phyloP scores from a whole-genome alignment of 2,888 invertebrate genomes.

The Agrotis segetum region DNA sequence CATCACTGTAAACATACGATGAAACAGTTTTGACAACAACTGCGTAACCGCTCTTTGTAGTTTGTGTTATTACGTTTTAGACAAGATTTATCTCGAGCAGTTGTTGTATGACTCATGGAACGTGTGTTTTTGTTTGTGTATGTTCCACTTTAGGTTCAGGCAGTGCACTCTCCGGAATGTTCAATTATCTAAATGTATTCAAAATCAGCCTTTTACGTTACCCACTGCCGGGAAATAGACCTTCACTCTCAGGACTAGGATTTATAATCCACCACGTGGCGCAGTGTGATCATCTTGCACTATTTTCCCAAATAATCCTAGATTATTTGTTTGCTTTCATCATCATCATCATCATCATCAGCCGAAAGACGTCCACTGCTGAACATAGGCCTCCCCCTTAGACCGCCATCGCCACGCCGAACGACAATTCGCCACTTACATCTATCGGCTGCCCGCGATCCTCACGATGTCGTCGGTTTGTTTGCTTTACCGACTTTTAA shows the following conservation, averaged over 20 bases:
- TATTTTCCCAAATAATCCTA: background rate
- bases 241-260: background rate
- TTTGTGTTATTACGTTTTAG: slow-evolving; percentile 34
- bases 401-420: too few species aligned
- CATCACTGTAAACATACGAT: slow-evolving; percentile 40
- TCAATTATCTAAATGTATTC: too few species aligned
- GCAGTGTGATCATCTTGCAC: background rate
- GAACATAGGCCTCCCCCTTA: too few species aligned
- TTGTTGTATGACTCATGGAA: slow-evolving; percentile 35
- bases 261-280: too few species aligned
- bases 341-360: too few species aligned
- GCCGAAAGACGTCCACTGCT: too few species aligned
- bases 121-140: slow-evolving; percentile 17
- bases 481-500: background rate
- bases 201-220: too few species aligned
- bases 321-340: background rate
- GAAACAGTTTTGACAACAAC: slow-evolving; percentile 49
- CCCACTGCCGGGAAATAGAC: too few species aligned
- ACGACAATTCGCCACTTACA: too few species aligned
- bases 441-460: too few species aligned
- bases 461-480: too few species aligned
- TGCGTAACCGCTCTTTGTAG: slow-evolving; percentile 45
- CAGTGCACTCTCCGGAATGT: background rate
- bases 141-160: background rate
- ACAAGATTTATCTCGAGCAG: slow-evolving; percentile 27